Percentiles rank a stretch among this genome's conserved stretches.
phyloP scores from a whole-genome alignment of 2,888 invertebrate species.

The Coenonympha arcania region DNA sequence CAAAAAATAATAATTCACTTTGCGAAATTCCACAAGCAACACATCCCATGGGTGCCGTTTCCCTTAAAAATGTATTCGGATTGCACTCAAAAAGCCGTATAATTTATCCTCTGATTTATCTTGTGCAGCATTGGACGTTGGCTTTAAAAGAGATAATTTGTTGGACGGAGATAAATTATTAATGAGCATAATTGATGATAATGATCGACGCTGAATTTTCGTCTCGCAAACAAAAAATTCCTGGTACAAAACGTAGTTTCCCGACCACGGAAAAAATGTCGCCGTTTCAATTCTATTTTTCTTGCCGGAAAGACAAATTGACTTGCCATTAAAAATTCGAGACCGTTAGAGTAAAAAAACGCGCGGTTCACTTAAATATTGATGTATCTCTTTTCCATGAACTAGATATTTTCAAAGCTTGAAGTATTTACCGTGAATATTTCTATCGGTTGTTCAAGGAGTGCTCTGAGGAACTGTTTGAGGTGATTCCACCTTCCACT shows the following conservation, averaged over 20 bases:
- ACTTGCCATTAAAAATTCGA: constrained; percentile 14
- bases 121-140: constrained; percentile 21
- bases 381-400: not conserved
- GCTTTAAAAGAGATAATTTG: constrained; percentile 49
- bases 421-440: no score
- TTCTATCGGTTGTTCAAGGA: no score
- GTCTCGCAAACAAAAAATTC: constrained; percentile 28
- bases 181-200: constrained; percentile 66
- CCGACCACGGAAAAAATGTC: constrained; percentile 13
- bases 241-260: constrained; percentile 59
- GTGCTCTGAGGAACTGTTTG: no score
- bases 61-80: constrained; percentile 1
- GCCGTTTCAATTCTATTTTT: constrained; percentile 16
- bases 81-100: constrained; percentile 12
- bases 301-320: constrained; percentile 18
- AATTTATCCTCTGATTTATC: constrained; percentile 20
- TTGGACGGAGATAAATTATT: constrained; percentile 66
- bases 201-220: constrained; percentile 39
- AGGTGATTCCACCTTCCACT: no score
- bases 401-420: no score
- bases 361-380: constrained; percentile 3
- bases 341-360: constrained; percentile 10
- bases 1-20: constrained; percentile 5
- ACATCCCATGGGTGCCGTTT: not conserved
- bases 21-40: not conserved